These are phyloP conservation scores for Sander vitreus DNA, from an alignment of 2,113 vertebrate genomes.

Conservation along the genomic window DNA sequence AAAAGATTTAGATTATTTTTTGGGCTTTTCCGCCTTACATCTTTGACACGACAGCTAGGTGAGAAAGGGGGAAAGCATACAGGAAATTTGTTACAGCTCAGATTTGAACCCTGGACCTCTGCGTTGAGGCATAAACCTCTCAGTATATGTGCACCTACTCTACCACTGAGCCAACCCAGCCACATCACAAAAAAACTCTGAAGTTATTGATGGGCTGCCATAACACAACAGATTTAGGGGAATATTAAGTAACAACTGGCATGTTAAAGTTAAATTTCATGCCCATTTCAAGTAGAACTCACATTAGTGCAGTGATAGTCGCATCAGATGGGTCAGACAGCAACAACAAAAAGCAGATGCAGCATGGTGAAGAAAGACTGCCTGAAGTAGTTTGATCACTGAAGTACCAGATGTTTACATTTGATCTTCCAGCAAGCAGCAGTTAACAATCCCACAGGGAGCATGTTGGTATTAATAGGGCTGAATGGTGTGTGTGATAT, in stretches of 20 bases:
- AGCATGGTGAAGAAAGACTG: not conserved
- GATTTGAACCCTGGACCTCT: no score
- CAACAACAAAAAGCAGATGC: slow-evolving; percentile 38
- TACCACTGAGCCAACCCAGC: no score
- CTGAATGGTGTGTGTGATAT: slow-evolving; percentile 19
- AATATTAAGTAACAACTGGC: not conserved
- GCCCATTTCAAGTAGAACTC: not conserved
- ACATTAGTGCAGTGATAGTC: not conserved
- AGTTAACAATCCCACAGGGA: slow-evolving; percentile 45
- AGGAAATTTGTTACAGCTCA: no score
- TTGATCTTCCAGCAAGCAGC: slow-evolving; percentile 57
- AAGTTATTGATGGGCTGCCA: not conserved
- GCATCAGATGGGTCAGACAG: slow-evolving; percentile 23
- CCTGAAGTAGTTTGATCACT: slow-evolving; percentile 35
- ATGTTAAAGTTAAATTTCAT: slow-evolving; percentile 5
- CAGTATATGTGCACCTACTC: no score
- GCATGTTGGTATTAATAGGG: slow-evolving; percentile 61
- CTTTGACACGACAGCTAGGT: no score
- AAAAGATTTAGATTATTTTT: no score
- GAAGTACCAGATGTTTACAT: slow-evolving; percentile 62
- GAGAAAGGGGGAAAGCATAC: no score
- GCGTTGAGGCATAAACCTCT: no score
- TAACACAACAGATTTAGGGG: not conserved
- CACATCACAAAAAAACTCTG: no score
- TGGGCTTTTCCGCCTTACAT: no score